These are phyloP conservation scores for Balaenoptera acutorostrata DNA, from an alignment of 2,113 vertebrate species.

Conservation along the genomic window DNA sequence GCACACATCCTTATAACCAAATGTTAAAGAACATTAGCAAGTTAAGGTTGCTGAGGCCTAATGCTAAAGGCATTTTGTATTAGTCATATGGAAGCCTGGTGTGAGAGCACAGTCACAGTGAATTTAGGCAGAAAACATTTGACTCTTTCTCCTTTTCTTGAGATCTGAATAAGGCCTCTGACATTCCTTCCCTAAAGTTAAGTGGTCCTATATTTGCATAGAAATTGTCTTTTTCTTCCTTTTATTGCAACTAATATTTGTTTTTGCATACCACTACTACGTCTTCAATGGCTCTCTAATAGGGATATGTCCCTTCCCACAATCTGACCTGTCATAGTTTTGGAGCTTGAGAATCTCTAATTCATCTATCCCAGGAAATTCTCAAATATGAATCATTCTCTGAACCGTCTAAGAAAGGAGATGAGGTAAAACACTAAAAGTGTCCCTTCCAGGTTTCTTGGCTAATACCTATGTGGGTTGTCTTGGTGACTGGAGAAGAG, in stretches of 20 bases:
- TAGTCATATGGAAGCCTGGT: background rate
- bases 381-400: background rate
- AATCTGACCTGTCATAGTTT: background rate
- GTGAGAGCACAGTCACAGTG: background rate
- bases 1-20: background rate
- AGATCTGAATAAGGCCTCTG: background rate
- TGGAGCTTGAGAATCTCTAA: background rate
- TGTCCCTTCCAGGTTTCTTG: conserved; percentile 12
- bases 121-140: background rate
- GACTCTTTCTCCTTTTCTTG: background rate
- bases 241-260: background rate
- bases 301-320: background rate
- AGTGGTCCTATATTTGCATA: background rate
- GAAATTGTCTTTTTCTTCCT: background rate
- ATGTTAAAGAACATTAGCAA: background rate
- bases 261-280: background rate
- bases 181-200: background rate
- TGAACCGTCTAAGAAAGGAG: conserved; percentile 23
- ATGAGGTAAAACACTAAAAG: conserved; percentile 1
- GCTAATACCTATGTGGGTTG: background rate
- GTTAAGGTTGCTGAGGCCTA: background rate
- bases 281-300: background rate
- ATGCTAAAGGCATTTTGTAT: background rate
- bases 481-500: conserved; percentile 20
- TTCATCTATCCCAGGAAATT: background rate